Base-by-base conservation (phyloP, 92 coral and sea anemone species). In the Heteractis magnifica region DNA sequence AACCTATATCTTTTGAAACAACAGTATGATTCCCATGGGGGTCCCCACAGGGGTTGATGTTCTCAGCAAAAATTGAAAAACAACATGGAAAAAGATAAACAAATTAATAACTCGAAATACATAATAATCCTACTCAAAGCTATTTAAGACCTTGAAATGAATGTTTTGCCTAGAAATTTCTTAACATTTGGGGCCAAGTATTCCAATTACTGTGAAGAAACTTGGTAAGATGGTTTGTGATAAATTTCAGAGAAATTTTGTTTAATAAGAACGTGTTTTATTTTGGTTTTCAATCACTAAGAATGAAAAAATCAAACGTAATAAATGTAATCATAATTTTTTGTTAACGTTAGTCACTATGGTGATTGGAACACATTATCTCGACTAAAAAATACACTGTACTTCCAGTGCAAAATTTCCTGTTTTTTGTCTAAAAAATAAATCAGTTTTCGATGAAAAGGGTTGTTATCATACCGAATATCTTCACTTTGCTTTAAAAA, bases 121-220 rank as follows among this genome's bases (percentile, higher is more conserved):
- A 53, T 53, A 68, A 68, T 68, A 68, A 68, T 68, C 73, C 23
- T 16, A 7, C 73, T 68, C 23, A 68, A 68, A 12, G 73, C 73
- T 68, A 68, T 23, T 62, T 68, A 68, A 68, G 44, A 23, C 50
- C 49, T 68, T 68, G 73, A 68, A 68, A 68, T 68, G 73, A 68
- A 68, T 68, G 73, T 68, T 14, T 20, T 23, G 8, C 49, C 10
- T 12, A 0, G 41, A n/a, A 23, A 23, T 8, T 20, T 23, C 49
- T 11, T 14, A 26, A 8, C 6, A 18, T 26, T 21, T 68, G 6
- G 58, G 7, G 41, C 23, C 73, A 68, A 68, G 9, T 23, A 68
- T 68, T 68, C 73, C 20, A 68, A 6, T 26, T 68, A 68, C 10
- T 68, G 73, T 48, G 23, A 4, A 20, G 10, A 68, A 68, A 68